Evolutionary conservation across 2,113 vertebrate genomes (phyloP).

Genomic region (Phocoena phocoena): DNA sequence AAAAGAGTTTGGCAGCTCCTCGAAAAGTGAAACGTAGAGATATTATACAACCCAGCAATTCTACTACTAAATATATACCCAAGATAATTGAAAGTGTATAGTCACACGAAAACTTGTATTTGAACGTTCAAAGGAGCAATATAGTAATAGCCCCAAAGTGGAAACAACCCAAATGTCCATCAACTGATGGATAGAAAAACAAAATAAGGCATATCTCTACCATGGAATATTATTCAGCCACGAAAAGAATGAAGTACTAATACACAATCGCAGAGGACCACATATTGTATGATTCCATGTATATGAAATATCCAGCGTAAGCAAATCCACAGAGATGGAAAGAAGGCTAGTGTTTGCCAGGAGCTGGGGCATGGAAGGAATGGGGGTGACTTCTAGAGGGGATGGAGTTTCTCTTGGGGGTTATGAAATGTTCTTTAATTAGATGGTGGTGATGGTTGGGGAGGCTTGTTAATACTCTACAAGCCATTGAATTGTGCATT

Average conservation of each 20-base stretch:
- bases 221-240: not conserved
- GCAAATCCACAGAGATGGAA: not conserved
- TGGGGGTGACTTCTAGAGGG: fast-evolving
- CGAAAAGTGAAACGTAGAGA: not conserved
- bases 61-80: too few species aligned
- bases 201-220: fast-evolving
- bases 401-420: fast-evolving
- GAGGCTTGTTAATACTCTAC: not conserved
- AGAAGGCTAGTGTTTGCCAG: fast-evolving
- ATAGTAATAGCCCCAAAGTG: too few species aligned
- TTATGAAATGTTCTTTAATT: fast-evolving
- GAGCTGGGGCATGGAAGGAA: not conserved
- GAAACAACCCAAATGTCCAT: not conserved
- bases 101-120: not conserved
- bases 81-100: fast-evolving
- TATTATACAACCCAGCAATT: fast-evolving
- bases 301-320: fast-evolving
- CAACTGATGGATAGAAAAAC: not conserved
- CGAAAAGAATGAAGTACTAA: fast-evolving
- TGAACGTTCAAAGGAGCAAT: not conserved
- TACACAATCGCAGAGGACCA: fast-evolving
- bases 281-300: fast-evolving
- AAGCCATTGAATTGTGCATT: fast-evolving
- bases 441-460: fast-evolving
- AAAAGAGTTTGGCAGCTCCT: not conserved